Percentiles rank a stretch among this genome's conserved stretches.
These are phyloP conservation scores for Pelosia muscerda DNA, from an alignment of 2,888 invertebrate genomes.

Conservation along the genomic window DNA sequence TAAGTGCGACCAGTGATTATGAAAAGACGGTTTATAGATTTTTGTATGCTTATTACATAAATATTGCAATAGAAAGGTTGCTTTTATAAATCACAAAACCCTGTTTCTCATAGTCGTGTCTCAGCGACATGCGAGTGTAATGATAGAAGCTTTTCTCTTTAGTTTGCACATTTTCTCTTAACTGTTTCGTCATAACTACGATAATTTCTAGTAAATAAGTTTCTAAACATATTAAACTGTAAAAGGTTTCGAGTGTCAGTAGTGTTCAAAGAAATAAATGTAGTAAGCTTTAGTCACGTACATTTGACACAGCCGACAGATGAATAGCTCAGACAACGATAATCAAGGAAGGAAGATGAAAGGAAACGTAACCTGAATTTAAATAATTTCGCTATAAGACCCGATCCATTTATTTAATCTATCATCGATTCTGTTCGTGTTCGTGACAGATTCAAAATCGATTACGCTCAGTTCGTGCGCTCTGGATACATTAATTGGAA, in stretches of 20 bases:
- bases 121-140: neutral
- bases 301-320: conserved; percentile 11
- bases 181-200: neutral
- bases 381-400: conserved; percentile 56
- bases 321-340: conserved; percentile 20
- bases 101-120: neutral
- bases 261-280: neutral
- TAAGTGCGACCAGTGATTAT: neutral
- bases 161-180: conserved; percentile 1
- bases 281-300: conserved; percentile 20
- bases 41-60: neutral
- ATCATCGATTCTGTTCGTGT: conserved; percentile 61
- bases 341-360: conserved; percentile 40
- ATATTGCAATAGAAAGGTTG: neutral
- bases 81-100: neutral
- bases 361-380: conserved; percentile 48
- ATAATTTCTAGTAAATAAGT: neutral
- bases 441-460: conserved; percentile 72
- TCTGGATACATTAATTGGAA: conserved; percentile 78
- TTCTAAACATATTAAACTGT: neutral
- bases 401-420: conserved; percentile 53
- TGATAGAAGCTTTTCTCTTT: conserved; percentile 1
- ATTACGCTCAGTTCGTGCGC: conserved; percentile 72
- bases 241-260: neutral
- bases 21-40: neutral